Evolutionary conservation across 1,140 invertebrate species (phyloP).

Genomic region (Polypedilum vanderplanki): DNA sequence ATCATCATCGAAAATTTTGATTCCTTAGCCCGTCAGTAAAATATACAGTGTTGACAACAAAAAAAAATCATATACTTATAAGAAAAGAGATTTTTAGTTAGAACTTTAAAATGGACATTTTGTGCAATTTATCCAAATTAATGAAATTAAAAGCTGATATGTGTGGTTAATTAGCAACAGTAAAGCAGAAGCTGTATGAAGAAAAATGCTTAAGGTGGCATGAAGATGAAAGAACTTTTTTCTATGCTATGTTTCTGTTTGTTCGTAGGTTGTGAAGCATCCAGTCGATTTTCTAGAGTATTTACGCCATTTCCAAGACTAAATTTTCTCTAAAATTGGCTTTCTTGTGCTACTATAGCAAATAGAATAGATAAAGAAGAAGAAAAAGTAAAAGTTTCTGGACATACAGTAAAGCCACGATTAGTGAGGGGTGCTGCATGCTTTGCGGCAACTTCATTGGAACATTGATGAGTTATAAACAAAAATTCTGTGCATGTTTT

Average conservation of each 20-base stretch:
- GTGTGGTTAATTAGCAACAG: not conserved
- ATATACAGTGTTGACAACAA: not conserved
- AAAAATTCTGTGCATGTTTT: no score
- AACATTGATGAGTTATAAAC: no score
- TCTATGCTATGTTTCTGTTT: not conserved
- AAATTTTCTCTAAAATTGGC: not conserved
- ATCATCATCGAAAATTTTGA: no score
- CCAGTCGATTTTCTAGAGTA: not conserved
- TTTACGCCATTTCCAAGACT: not conserved
- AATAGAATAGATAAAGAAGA: no score
- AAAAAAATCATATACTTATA: not conserved
- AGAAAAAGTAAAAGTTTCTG: no score
- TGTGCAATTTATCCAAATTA: slow-evolving; percentile 13
- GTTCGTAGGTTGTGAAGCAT: not conserved
- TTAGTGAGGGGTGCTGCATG: no score
- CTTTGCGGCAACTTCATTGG: no score
- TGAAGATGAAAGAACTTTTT: not conserved
- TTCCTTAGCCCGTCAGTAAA: no score
- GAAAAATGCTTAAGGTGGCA: not conserved
- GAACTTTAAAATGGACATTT: not conserved
- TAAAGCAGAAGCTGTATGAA: not conserved
- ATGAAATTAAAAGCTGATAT: slow-evolving; percentile 12
- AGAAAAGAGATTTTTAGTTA: not conserved
- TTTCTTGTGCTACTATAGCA: no score
- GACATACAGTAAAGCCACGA: no score